phyloP scores from a whole-genome alignment of 2,888 invertebrate genomes.

The Parochlus steinenii region DNA sequence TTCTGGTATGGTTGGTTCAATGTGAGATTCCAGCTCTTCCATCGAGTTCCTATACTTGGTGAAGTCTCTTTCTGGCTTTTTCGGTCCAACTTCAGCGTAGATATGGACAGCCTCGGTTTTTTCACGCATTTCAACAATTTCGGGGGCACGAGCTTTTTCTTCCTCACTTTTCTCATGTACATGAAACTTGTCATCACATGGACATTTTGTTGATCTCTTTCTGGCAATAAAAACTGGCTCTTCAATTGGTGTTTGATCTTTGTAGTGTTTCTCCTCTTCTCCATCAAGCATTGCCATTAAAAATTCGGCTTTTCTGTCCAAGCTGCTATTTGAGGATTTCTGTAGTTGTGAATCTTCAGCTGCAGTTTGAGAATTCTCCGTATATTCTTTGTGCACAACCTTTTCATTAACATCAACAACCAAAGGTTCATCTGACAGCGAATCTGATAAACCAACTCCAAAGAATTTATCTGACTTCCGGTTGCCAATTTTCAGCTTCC shows the following conservation, averaged over 20 bases:
- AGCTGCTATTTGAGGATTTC: background rate
- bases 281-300: slow-evolving; percentile 11
- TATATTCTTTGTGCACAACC: background rate
- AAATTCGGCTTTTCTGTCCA: slow-evolving; percentile 14
- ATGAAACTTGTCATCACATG: slow-evolving; percentile 9
- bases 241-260: slow-evolving; percentile 14
- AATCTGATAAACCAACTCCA: slow-evolving; percentile 17
- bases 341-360: background rate
- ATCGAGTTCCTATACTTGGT: slow-evolving; percentile 14
- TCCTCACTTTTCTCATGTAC: slow-evolving; percentile 5
- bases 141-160: background rate
- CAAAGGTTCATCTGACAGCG: slow-evolving; percentile 15
- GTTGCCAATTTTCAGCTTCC: slow-evolving; percentile 16
- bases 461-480: slow-evolving; percentile 18
- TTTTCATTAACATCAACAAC: background rate
- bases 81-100: slow-evolving; percentile 15
- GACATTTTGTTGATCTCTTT: slow-evolving; percentile 11
- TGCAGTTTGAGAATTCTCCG: background rate
- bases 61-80: slow-evolving; percentile 18
- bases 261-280: slow-evolving; percentile 8
- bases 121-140: slow-evolving; percentile 5
- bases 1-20: slow-evolving; percentile 3
- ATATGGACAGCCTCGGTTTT: slow-evolving; percentile 5
- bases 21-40: background rate
- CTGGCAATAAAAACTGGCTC: slow-evolving; percentile 15